Conservation (phyloP, 1,140 invertebrate species). For the Pseudobourletiella spinata region DNA sequence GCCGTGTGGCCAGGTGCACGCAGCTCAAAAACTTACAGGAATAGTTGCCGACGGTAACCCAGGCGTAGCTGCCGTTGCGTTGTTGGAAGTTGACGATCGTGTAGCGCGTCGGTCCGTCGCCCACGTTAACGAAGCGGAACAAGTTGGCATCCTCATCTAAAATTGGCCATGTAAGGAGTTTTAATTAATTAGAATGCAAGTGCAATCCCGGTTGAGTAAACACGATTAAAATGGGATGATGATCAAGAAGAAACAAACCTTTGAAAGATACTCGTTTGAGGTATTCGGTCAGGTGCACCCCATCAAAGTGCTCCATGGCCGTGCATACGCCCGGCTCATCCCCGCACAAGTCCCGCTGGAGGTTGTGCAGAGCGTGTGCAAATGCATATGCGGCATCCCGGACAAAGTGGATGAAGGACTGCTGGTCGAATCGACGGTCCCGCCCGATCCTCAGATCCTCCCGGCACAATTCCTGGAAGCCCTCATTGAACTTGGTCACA, state of each 20-base stretch:
- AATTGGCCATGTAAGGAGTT: too few species aligned
- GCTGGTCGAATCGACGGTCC: conserved; percentile 42
- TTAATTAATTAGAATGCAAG: too few species aligned
- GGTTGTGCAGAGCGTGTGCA: conserved; percentile 46
- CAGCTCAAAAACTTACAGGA: conserved; percentile 45
- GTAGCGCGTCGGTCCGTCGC: conserved; percentile 49
- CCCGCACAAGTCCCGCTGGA: conserved; percentile 43
- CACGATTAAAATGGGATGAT: background rate
- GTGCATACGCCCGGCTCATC: conserved; percentile 42
- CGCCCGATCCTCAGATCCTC: conserved; percentile 12
- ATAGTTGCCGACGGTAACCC: conserved; percentile 48
- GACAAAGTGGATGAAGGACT: conserved; percentile 48
- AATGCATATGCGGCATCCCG: conserved; percentile 50
- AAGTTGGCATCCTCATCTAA: conserved; percentile 43
- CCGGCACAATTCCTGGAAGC: conserved; percentile 12
- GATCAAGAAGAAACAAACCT: conserved; percentile 38
- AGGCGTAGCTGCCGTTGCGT: conserved; percentile 39
- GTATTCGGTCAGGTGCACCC: conserved; percentile 40
- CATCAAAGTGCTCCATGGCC: conserved; percentile 44
- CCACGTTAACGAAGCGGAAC: conserved; percentile 43
- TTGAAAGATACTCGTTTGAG: conserved; percentile 48
- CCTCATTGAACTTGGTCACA: conserved; percentile 18
- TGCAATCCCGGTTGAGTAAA: background rate
- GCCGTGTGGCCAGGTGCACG: background rate
- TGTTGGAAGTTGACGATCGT: conserved; percentile 49